Conservation (phyloP, 2,113 vertebrate genomes). For the Pseudois nayaur region DNA sequence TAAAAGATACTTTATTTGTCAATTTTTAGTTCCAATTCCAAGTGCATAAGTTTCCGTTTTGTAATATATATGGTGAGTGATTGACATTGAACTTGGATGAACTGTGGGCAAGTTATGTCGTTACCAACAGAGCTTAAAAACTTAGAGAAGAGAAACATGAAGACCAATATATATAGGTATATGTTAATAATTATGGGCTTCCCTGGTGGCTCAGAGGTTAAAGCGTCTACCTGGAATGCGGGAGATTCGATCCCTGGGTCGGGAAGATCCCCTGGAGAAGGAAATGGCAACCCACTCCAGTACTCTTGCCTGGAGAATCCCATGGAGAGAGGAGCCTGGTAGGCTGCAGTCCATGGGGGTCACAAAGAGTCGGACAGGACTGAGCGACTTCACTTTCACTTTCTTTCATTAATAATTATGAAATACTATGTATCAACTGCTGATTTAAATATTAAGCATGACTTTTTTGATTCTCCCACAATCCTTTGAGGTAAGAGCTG, state of each 20-base stretch:
- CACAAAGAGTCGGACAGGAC: too few relatives aligned
- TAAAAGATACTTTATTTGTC: not conserved
- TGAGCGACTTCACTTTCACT: too few relatives aligned
- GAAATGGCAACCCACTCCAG: too few relatives aligned
- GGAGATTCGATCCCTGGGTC: too few relatives aligned
- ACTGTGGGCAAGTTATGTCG: not conserved
- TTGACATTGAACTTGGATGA: not conserved
- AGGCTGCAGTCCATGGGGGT: too few relatives aligned
- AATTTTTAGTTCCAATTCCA: not conserved
- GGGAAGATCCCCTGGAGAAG: too few relatives aligned
- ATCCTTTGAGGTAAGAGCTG: not conserved
- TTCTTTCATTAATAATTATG: not conserved
- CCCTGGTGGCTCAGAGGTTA: too few relatives aligned
- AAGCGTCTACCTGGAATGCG: too few relatives aligned
- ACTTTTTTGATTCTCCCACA: not conserved
- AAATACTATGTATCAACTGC: not conserved
- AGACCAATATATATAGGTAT: not conserved
- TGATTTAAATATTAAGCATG: not conserved
- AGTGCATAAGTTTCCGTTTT: not conserved
- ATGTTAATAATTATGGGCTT: not conserved
- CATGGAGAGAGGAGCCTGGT: too few relatives aligned
- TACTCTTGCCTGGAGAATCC: too few relatives aligned
- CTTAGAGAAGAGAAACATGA: not conserved
- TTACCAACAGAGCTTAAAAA: slow-evolving; percentile 16
- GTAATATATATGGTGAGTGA: not conserved